phyloP scores from a whole-genome alignment of 2,113 vertebrate species.

The Numida meleagris region DNA sequence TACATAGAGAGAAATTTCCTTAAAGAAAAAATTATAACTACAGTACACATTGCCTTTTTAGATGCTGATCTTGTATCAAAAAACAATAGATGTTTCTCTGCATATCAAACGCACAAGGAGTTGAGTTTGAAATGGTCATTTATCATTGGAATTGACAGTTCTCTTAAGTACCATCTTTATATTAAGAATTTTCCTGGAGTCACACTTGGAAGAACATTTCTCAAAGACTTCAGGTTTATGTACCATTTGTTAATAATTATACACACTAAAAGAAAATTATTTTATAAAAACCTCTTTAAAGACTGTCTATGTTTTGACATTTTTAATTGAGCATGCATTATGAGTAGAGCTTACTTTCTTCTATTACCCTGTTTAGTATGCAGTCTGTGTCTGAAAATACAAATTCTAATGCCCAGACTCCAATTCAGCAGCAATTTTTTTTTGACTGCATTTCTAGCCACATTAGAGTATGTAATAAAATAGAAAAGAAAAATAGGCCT shows the following conservation, averaged over 20 bases:
- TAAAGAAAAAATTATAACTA: not conserved
- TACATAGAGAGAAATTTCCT: not conserved
- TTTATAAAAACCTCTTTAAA: not conserved
- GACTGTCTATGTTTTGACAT: not conserved
- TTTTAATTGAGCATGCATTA: not conserved
- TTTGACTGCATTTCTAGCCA: not conserved
- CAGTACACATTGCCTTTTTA: not conserved
- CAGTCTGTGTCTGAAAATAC: not conserved
- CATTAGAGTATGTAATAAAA: not conserved
- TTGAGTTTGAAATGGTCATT: not conserved
- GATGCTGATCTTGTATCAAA: not conserved
- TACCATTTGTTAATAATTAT: not conserved
- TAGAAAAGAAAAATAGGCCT: not conserved
- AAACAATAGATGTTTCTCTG: not conserved
- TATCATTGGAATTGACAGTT: not conserved
- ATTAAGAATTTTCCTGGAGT: not conserved
- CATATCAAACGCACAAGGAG: not conserved
- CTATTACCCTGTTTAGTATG: not conserved
- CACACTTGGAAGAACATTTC: not conserved
- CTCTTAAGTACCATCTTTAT: not conserved
- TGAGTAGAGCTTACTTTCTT: not conserved
- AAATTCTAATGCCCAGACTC: not conserved
- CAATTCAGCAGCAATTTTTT: not conserved
- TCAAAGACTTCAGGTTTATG: not conserved
- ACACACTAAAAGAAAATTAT: not conserved